These are phyloP conservation scores for Melitaea cinxia DNA, from an alignment of 1,140 invertebrate species.

Conservation along the genomic window DNA sequence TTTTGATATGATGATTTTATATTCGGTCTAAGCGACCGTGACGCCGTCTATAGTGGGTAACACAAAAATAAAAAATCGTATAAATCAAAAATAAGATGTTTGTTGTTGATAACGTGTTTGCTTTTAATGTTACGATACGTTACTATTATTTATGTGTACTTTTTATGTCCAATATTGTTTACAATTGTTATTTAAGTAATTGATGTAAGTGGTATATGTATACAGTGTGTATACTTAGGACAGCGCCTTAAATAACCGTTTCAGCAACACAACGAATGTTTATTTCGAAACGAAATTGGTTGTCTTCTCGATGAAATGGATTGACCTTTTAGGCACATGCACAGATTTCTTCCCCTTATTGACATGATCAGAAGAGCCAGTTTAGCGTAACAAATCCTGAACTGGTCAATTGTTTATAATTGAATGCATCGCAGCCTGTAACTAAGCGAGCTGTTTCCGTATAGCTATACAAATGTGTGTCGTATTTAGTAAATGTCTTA, in stretches of 20 bases:
- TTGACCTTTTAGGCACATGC: slow-evolving; percentile 35
- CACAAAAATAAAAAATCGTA: too few relatives aligned
- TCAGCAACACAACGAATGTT: slow-evolving; percentile 37
- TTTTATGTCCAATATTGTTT: too few relatives aligned
- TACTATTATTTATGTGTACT: too few relatives aligned
- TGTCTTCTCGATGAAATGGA: slow-evolving; percentile 49
- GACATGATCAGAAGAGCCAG: slow-evolving; percentile 3
- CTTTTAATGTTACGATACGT: too few relatives aligned
- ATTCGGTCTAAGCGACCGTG: too few relatives aligned
- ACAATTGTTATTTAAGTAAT: too few relatives aligned
- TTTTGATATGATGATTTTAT: too few relatives aligned
- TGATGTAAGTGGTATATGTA: too few relatives aligned
- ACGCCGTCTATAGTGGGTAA: too few relatives aligned
- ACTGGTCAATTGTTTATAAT: slow-evolving; percentile 44
- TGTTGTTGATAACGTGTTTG: too few relatives aligned
- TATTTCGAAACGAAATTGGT: slow-evolving; percentile 51
- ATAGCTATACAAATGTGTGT: slow-evolving; percentile 12
- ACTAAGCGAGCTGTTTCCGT: slow-evolving; percentile 38
- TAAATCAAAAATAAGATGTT: too few relatives aligned
- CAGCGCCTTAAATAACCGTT: slow-evolving; percentile 39
- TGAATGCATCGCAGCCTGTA: slow-evolving; percentile 40
- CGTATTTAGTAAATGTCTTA: neutral
- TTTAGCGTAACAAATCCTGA: slow-evolving; percentile 21
- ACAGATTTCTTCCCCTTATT: slow-evolving; percentile 30
- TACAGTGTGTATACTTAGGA: too few relatives aligned